Evolutionary conservation across 1,140 invertebrate genomes (phyloP).

Genomic region (Gryllus bimaculatus): DNA sequence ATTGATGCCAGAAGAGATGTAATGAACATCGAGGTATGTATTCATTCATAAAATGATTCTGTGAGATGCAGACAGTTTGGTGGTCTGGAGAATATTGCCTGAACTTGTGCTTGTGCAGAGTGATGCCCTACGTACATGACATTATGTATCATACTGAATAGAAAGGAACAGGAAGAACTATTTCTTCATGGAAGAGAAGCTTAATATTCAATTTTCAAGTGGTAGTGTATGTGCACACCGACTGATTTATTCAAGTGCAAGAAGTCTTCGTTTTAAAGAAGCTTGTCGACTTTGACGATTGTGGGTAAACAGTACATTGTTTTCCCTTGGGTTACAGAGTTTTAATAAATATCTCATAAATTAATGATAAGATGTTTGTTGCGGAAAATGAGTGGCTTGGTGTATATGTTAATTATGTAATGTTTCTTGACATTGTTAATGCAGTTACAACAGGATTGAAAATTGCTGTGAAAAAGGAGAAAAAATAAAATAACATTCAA

Average conservation of each 20-base stretch:
- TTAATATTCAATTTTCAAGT: not conserved
- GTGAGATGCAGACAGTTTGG: not conserved
- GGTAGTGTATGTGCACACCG: not conserved
- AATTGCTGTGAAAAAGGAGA: not conserved
- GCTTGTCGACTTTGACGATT: not conserved
- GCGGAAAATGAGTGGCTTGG: not conserved
- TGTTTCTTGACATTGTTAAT: slow-evolving; percentile 5
- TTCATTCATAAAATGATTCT: not conserved
- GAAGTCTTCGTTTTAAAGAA: not conserved
- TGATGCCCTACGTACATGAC: not conserved
- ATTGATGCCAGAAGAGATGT: not conserved
- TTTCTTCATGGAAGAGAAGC: not conserved
- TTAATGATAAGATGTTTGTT: not conserved
- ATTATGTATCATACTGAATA: not conserved
- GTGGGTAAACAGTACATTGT: not conserved
- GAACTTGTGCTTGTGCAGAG: not conserved
- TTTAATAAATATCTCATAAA: not conserved
- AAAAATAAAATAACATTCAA: not conserved
- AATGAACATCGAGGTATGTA: not conserved
- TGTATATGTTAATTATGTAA: slow-evolving; percentile 1
- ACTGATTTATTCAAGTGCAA: not conserved
- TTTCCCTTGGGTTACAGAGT: not conserved
- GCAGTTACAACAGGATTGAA: not conserved
- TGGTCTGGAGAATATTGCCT: not conserved
- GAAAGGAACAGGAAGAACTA: not conserved